Evolutionary conservation across 2,113 vertebrate genomes (phyloP).

Genomic region (Empidonax alnorum): DNA sequence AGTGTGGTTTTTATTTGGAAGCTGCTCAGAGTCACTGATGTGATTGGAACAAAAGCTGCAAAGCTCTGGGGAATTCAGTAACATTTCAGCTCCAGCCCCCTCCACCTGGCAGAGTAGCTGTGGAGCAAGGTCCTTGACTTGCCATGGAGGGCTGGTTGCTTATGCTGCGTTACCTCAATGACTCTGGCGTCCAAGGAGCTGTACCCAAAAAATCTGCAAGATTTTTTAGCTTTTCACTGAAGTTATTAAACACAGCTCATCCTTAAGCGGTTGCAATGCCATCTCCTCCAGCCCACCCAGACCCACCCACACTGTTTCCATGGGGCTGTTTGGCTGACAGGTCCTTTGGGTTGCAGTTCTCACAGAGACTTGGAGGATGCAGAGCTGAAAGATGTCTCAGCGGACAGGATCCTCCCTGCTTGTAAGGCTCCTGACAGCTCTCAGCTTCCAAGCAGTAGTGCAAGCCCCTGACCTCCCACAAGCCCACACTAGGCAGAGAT

Average conservation of each 20-base stretch:
- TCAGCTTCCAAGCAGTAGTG: not conserved
- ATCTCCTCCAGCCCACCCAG: fast-evolving
- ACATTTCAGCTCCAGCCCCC: not conserved
- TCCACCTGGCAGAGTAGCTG: not conserved
- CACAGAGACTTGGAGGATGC: not conserved
- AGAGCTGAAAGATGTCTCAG: not conserved
- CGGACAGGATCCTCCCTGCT: not conserved
- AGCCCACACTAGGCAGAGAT: not conserved
- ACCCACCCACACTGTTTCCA: not conserved
- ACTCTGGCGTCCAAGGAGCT: fast-evolving
- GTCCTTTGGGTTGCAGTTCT: not conserved
- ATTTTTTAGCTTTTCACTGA: not conserved
- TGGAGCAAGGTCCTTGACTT: not conserved
- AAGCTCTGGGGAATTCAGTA: not conserved
- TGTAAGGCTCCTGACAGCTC: not conserved
- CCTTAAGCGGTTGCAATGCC: not conserved
- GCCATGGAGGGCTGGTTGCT: not conserved
- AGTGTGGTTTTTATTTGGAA: not conserved
- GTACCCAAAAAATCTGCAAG: not conserved
- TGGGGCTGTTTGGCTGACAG: not conserved
- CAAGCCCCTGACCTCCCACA: not conserved
- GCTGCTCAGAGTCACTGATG: not conserved
- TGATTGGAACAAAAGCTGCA: not conserved
- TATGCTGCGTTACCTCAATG: not conserved
- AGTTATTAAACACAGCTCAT: not conserved